Evolutionary conservation across 2,797 vertebrate genomes (phyloP), one percentile per base, ranked within the genome.

Genomic region (Loris lydekkerianus): DNA sequence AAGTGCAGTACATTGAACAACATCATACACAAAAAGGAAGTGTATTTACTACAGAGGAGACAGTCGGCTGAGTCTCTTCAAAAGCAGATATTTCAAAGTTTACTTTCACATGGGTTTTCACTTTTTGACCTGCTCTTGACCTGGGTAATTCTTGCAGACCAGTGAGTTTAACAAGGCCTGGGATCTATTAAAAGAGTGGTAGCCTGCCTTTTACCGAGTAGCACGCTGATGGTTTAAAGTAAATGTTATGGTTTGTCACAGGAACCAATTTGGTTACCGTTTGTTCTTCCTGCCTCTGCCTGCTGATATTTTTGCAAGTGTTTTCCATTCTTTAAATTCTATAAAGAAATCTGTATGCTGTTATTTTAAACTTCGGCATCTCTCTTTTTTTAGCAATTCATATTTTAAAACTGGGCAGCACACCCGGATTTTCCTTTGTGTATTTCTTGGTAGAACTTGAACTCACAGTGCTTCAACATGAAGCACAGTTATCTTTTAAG

Each of bases 211-310:
- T 99, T 98, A 99, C 98, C 98, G 99, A 99, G 99, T 99, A 99
- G 98, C 98, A 98, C 87, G 86, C 99, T 98, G 99, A 99, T 98
- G 98, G 98, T 99, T 99, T 99, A 99, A 99, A 99, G 99, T 99
- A 99, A 99, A 99, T 99, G 99, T 99, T 99, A 99, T 99, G 99
- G 99, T 99, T 99, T 99, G 99, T 99, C 99, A 99, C 99, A 99
- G 99, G 99, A 99, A 99, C 99, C 99, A 99, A 99, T 99, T 99
- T 99, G 99, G 99, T 99, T 99, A 99, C 99, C 98, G 99, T 99
- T 99, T 99, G 99, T 99, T 98, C 99, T 99, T 99, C 99, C 99
- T 98, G 98, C 98, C 97, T 98, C 97, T 98, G 98, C 98, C 98
- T 98, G 98, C 98, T 98, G 98, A 97, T 99, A 99, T 99, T 99